Conservation (phyloP, 2,797 vertebrate species). For the Enteromius viviparus region DNA sequence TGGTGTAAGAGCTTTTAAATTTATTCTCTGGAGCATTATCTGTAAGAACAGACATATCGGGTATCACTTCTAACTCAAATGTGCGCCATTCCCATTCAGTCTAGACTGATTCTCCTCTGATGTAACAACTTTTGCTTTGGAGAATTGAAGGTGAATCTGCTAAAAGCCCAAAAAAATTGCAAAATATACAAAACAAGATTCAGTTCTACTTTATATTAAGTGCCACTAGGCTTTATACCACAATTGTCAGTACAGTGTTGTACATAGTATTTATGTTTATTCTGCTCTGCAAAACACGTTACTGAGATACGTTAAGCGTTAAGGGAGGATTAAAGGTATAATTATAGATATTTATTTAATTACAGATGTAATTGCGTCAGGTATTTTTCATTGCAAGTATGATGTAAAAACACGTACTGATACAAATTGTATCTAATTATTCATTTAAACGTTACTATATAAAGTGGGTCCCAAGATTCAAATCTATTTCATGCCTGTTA, state of each 20-base stretch:
- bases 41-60: neutral
- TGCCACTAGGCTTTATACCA: neutral
- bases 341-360: neutral
- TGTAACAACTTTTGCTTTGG: slow-evolving; percentile 4
- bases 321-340: neutral
- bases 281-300: neutral
- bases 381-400: neutral
- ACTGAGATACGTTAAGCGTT: neutral
- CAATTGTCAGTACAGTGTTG: neutral
- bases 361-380: neutral
- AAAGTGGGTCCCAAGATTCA: neutral
- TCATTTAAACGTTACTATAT: neutral
- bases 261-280: neutral
- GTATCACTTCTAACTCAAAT: slow-evolving; percentile 6
- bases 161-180: neutral
- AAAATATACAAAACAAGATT: neutral
- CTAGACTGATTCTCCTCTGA: slow-evolving; percentile 3
- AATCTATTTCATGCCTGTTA: neutral
- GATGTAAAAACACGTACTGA: neutral
- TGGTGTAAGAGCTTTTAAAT: slow-evolving; percentile 13
- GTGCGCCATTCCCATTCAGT: neutral
- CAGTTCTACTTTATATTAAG: neutral
- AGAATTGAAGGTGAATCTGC: neutral
- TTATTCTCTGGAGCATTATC: slow-evolving; percentile 11
- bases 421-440: neutral